Evolutionary conservation across 1,140 invertebrate species (phyloP), one percentile per base, ranked within the genome.

Genomic region (Catajapyx aquilonaris): DNA sequence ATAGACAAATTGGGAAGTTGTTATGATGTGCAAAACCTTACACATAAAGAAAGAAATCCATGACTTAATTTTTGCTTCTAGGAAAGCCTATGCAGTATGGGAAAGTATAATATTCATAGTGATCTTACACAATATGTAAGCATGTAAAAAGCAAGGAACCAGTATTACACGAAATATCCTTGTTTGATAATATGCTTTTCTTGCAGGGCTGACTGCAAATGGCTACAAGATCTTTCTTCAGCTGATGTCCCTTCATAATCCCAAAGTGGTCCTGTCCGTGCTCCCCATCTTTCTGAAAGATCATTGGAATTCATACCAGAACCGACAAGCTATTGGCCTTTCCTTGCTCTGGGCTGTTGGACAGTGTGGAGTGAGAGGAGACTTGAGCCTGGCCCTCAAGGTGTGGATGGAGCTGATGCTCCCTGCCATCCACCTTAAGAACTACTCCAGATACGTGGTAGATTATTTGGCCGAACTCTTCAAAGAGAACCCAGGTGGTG

Each of bases 321-420:
- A 83, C 51, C 62, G 78, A 30, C 73, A 75, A 40, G 64, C 68
- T 13, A 71, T 83, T 45, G 77, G 79, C 17, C 52, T 81, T 22
- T 71, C 77, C 3, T 58, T 86, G 9, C 52, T 86, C 1, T 86
- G 81, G 81, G 71, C 69, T 5, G 57, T 83, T 34, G 75, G 76
- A 0, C 80, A 85, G 54, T 71, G 69, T n/a, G n/a, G n/a, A n/a
- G n/a, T n/a, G n/a, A n/a, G n/a, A n/a, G n/a, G n/a, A n/a, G n/a
- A n/a, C n/a, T n/a, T n/a, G n/a, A n/a, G n/a, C n/a, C n/a, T n/a
- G n/a, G 2, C 13, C 31, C 23, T 46, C 46, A 35, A 43, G 75
- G 71, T 78, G 3, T 85, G 81, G 76, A 67, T 80, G 50, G 75
- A 81, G 41, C 54, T 83, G 9, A 81, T 85, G 71, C 56, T 78